These are phyloP conservation scores for Rhabditoides inermis DNA, from an alignment of 2,888 invertebrate genomes.

Conservation along the genomic window DNA sequence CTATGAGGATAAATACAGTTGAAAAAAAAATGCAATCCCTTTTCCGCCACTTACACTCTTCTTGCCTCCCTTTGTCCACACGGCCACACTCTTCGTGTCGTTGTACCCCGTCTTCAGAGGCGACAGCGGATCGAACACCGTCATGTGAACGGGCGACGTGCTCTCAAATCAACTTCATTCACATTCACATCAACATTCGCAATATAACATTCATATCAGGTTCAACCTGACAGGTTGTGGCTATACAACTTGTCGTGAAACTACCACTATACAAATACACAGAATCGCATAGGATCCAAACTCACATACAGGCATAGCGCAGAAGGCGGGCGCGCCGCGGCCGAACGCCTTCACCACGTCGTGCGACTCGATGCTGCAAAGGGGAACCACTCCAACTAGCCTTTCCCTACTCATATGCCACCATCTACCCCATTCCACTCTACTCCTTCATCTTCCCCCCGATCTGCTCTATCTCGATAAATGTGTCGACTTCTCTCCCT, in stretches of 20 bases:
- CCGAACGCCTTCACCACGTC: slow-evolving; percentile 19
- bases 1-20: background rate
- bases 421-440: too few species aligned
- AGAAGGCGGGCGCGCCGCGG: slow-evolving; percentile 17
- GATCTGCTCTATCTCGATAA: too few species aligned
- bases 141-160: slow-evolving; percentile 29
- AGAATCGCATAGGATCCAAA: slow-evolving; percentile 24
- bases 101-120: slow-evolving; percentile 36
- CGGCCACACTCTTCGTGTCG: slow-evolving; percentile 31
- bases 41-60: slow-evolving; percentile 15
- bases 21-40: background rate
- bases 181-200: background rate
- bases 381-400: too few species aligned
- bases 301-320: slow-evolving; percentile 14
- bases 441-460: too few species aligned
- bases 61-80: slow-evolving; percentile 37
- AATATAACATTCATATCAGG: too few species aligned
- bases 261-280: slow-evolving; percentile 34
- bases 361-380: slow-evolving; percentile 11
- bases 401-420: too few species aligned
- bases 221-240: too few species aligned
- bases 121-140: slow-evolving; percentile 35
- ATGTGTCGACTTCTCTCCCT: too few species aligned
- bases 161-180: background rate
- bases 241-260: slow-evolving; percentile 32